Evolutionary conservation across 2,113 vertebrate genomes (phyloP).

Genomic region (Lophius piscatorius): DNA sequence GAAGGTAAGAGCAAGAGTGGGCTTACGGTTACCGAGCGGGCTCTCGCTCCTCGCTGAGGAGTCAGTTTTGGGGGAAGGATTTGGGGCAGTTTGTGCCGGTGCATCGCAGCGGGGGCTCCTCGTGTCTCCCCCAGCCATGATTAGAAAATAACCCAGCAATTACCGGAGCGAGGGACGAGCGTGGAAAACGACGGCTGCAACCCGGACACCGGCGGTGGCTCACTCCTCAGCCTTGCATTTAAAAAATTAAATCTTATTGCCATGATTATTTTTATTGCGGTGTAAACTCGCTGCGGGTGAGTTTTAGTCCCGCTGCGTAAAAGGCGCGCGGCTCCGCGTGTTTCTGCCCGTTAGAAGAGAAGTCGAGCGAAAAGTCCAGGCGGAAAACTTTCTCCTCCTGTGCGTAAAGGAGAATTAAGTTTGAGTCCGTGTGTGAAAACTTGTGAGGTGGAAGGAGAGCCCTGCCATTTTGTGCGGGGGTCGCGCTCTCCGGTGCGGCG

Average conservation of each 20-base stretch:
- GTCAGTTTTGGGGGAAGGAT: conserved; percentile 81
- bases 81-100: conserved; percentile 76
- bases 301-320: not conserved
- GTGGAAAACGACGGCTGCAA: conserved; percentile 76
- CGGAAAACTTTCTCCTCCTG: conserved; percentile 41
- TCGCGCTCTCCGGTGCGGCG: conserved; percentile 84
- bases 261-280: too few relatives aligned
- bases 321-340: conserved; percentile 24
- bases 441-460: conserved; percentile 86
- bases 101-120: conserved; percentile 80
- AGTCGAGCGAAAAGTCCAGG: conserved; percentile 37
- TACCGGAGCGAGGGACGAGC: conserved; percentile 88
- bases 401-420: conserved; percentile 76
- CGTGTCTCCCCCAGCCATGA: conserved; percentile 84
- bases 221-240: conserved; percentile 28
- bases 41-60: conserved; percentile 65
- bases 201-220: conserved; percentile 15
- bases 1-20: conserved; percentile 83
- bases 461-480: conserved; percentile 95
- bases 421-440: conserved; percentile 84
- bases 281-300: too few relatives aligned
- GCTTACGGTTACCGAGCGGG: not conserved
- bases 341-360: too few relatives aligned
- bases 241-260: too few relatives aligned
- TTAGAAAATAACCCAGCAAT: conserved; percentile 90